phyloP scores from a whole-genome alignment of 2,888 invertebrate species.

The Smittia sp. region DNA sequence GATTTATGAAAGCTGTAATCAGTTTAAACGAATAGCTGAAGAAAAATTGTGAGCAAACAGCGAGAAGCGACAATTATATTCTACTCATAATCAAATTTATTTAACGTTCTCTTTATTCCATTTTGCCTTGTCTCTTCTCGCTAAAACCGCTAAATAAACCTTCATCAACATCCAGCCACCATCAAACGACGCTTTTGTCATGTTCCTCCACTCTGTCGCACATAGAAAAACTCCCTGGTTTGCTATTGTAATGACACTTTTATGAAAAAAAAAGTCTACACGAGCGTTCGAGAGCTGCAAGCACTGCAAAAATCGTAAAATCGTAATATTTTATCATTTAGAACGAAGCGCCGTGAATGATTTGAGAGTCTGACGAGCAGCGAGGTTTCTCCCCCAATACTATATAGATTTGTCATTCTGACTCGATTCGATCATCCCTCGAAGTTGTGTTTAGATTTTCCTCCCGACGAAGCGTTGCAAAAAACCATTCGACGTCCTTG shows the following conservation, averaged over 20 bases:
- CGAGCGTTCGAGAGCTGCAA: background rate
- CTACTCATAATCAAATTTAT: conserved; percentile 13
- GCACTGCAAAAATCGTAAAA: background rate
- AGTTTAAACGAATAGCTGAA: background rate
- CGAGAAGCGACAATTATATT: conserved; percentile 11
- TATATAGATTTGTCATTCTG: background rate
- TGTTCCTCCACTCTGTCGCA: conserved; percentile 4
- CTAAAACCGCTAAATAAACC: conserved; percentile 37
- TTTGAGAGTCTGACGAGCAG: conserved; percentile 6
- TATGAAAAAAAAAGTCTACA: conserved; percentile 23
- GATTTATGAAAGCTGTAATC: background rate
- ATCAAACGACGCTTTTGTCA: conserved; percentile 35
- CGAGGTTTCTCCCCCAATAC: conserved; percentile 1
- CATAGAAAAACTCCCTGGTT: conserved; percentile 6
- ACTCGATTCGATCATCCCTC: conserved; percentile 9
- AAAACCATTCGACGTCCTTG: background rate
- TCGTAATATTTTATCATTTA: conserved; percentile 14
- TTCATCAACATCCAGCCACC: conserved; percentile 39
- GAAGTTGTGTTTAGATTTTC: conserved; percentile 10
- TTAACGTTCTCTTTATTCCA: background rate
- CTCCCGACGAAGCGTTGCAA: background rate
- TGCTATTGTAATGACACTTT: conserved; percentile 37
- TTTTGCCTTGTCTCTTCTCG: background rate
- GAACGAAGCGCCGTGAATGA: background rate
- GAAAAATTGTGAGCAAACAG: conserved; percentile 5